Percentiles rank a stretch among this genome's conserved stretches.
phyloP scores from a whole-genome alignment of 2,888 invertebrate genomes.

The Pterostichus madidus region DNA sequence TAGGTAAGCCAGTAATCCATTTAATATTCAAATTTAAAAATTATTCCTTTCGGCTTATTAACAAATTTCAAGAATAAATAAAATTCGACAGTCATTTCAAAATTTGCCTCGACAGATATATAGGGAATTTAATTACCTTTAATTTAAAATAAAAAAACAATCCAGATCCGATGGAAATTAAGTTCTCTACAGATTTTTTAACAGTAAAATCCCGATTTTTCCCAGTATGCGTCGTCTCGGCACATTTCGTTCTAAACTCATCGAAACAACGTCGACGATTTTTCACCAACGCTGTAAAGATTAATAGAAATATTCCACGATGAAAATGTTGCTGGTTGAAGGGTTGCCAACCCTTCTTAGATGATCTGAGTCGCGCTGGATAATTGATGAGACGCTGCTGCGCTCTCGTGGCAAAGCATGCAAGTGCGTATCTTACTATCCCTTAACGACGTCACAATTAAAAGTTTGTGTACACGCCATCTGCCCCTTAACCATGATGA shows the following conservation, averaged over 20 bases:
- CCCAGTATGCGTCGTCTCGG: neutral
- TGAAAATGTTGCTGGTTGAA: slow-evolving; percentile 44
- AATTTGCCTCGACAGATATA: no score
- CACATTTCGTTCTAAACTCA: slow-evolving; percentile 51
- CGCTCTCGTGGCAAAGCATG: slow-evolving; percentile 49
- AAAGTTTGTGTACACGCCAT: slow-evolving; percentile 67
- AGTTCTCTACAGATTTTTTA: no score
- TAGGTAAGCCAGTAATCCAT: no score
- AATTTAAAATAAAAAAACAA: no score
- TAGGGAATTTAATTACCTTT: no score
- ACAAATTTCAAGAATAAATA: no score
- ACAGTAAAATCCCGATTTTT: no score
- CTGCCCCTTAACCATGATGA: slow-evolving; percentile 57
- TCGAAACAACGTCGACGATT: slow-evolving; percentile 7
- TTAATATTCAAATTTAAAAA: no score
- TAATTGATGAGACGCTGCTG: slow-evolving; percentile 54
- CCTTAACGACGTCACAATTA: slow-evolving; percentile 65
- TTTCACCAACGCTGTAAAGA: slow-evolving; percentile 33
- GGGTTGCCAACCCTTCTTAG: slow-evolving; percentile 43
- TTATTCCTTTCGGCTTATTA: no score
- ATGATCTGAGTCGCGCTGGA: slow-evolving; percentile 35
- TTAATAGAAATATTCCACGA: slow-evolving; percentile 53
- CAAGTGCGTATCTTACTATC: slow-evolving; percentile 53
- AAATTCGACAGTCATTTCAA: no score
- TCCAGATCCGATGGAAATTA: no score